Evolutionary conservation across 2,888 invertebrate species (phyloP), one percentile per base, ranked within the genome.

Genomic region (Pardosa pseudoannulata): DNA sequence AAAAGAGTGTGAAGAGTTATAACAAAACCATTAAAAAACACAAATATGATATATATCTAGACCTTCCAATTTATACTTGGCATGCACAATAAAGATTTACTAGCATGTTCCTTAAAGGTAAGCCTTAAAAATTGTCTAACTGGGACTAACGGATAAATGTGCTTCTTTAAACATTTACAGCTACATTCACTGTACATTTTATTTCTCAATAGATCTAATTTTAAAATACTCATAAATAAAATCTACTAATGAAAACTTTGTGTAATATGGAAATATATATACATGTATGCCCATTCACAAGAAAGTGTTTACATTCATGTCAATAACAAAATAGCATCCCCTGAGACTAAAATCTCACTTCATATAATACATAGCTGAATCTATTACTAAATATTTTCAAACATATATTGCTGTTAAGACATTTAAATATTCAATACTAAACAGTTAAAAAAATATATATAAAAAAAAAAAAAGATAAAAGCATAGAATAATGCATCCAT

Each of bases 301-400:
- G 36, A 41, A 41, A 23, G 1, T 56, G 23, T 56, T 71, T 71
- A 16, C 56, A 62, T 29, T 65, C 83, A 41, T 62, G 31, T 65
- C 46, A 50, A 68, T 85, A 79, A 85, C 85, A 85, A 85, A 86
- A 86, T 86, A 79, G 71, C 70, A 64, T 86, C 70, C 79, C 83
- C 79, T 73, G 68, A 74, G 41, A 62, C 28, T 28, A 29, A 31
- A 23, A 64, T 76, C 67, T 74, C 74, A 70, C 28, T 70, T 41
- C 9, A 29, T 85, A 73, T 74, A 79, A 86, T 86, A 74, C 70
- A 75, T 29, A 32, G 67, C 67, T 67, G 32, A 28, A 65, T 6
- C 16, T 65, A 23, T 65, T 7, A 29, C 32, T 67, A 67, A 32
- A 67, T 32, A n/a, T n/a, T 67, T 28, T 29, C 29, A 9, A 29